Evolutionary conservation across 2,113 vertebrate species (phyloP).

Genomic region (Polypterus bichir): DNA sequence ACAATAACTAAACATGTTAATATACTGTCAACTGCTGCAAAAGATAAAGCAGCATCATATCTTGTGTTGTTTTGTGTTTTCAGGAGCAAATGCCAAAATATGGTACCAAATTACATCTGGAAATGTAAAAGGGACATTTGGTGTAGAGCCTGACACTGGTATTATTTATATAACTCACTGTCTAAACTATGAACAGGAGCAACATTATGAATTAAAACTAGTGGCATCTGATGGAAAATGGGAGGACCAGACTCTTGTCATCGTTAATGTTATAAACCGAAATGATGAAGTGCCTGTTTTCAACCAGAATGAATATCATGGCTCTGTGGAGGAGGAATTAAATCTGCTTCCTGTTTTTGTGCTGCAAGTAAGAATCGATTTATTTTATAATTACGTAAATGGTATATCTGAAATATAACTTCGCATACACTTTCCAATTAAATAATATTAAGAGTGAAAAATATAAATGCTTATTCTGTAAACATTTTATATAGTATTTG

Average conservation of each 20-base stretch:
- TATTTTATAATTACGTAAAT: background rate
- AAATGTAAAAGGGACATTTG: constrained; percentile 64
- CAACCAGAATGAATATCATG: constrained; percentile 59
- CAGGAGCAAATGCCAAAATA: constrained; percentile 69
- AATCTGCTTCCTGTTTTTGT: constrained; percentile 56
- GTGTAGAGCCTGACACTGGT: constrained; percentile 70
- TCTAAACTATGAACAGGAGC: constrained; percentile 72
- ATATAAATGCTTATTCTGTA: too few relatives aligned
- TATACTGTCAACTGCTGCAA: too few relatives aligned
- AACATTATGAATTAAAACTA: constrained; percentile 56
- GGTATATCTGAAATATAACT: too few relatives aligned
- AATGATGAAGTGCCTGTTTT: constrained; percentile 78
- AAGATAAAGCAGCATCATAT: too few relatives aligned
- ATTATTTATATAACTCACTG: constrained; percentile 61
- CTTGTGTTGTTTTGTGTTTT: too few relatives aligned
- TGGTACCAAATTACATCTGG: constrained; percentile 77
- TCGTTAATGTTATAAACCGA: constrained; percentile 59
- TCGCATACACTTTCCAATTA: too few relatives aligned
- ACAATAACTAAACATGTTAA: too few relatives aligned
- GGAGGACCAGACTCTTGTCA: constrained; percentile 70
- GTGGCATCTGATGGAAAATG: constrained; percentile 79
- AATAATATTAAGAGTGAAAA: too few relatives aligned
- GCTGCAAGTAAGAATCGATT: constrained; percentile 49
- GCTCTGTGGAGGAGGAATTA: constrained; percentile 59
- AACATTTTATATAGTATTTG: too few relatives aligned